Percentiles rank a stretch among this genome's conserved stretches.
These are phyloP conservation scores for Cynopterus brachyotis DNA, from an alignment of 2,113 vertebrate genomes.

Conservation along the genomic window DNA sequence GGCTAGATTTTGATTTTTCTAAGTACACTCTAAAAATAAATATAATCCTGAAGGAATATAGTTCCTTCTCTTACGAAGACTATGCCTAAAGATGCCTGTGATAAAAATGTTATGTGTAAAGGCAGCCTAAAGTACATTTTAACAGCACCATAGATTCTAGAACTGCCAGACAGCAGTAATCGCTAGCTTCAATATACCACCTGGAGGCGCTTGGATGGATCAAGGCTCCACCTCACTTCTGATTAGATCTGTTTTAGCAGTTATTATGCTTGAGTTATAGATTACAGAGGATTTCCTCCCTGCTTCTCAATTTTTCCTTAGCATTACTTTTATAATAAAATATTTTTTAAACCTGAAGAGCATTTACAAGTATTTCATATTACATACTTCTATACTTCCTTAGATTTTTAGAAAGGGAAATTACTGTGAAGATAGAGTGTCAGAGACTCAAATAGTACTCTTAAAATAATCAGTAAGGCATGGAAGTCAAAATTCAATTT, in stretches of 20 bases:
- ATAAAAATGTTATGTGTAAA: not conserved
- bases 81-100: not conserved
- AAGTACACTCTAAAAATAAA: not conserved
- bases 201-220: too few relatives aligned
- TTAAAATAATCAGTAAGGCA: conserved; percentile 66
- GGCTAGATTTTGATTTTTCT: conserved; percentile 33
- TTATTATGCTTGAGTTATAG: not conserved
- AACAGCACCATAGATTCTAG: not conserved
- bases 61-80: not conserved
- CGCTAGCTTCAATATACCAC: not conserved
- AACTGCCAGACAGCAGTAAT: not conserved
- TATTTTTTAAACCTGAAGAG: conserved; percentile 14
- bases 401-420: not conserved
- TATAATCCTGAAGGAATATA: not conserved
- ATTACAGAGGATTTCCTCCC: not conserved
- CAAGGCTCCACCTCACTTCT: not conserved
- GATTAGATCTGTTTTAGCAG: not conserved
- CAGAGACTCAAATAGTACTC: conserved; percentile 35
- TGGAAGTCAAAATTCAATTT: conserved; percentile 58
- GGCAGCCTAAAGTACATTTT: not conserved
- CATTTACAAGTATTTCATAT: conserved; percentile 21
- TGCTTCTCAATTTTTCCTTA: not conserved
- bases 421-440: conserved; percentile 37
- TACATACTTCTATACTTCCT: not conserved
- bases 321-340: conserved; percentile 25